Percentiles rank a stretch among this genome's conserved stretches.
Evolutionary conservation across 2,797 vertebrate genomes (phyloP).

Genomic region (Oreortyx pictus): DNA sequence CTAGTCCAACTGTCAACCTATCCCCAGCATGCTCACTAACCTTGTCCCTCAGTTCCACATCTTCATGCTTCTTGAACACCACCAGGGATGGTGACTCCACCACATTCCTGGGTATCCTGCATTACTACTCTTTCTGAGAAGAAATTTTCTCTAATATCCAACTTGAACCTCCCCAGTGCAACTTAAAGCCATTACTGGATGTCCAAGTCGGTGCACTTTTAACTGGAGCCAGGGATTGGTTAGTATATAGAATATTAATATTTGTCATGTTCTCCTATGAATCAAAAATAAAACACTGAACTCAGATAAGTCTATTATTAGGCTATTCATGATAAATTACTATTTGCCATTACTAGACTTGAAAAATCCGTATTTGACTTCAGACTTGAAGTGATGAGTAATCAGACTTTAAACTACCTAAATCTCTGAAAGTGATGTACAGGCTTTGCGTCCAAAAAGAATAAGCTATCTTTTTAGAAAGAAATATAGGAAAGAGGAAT

Average conservation of each 20-base stretch:
- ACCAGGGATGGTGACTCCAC: no score
- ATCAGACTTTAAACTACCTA: neutral
- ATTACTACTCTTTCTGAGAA: no score
- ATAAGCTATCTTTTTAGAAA: neutral
- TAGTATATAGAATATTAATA: neutral
- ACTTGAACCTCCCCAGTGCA: no score
- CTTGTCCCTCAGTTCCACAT: no score
- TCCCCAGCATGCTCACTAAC: no score
- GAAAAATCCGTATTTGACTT: neutral
- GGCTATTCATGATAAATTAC: neutral
- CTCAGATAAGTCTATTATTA: neutral
- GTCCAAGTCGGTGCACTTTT: neutral
- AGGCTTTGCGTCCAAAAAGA: neutral
- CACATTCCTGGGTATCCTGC: no score
- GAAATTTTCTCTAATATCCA: no score
- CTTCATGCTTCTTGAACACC: no score
- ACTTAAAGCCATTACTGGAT: no score
- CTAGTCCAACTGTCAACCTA: no score
- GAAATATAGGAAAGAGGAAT: neutral
- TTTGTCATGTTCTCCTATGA: neutral
- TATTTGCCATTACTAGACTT: slow-evolving; percentile 2
- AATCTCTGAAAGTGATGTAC: neutral
- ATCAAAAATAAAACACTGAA: neutral
- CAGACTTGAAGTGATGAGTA: neutral
- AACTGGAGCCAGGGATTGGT: neutral